Conservation (phyloP, 2,888 invertebrate species). For the Nomada hirtipes region DNA sequence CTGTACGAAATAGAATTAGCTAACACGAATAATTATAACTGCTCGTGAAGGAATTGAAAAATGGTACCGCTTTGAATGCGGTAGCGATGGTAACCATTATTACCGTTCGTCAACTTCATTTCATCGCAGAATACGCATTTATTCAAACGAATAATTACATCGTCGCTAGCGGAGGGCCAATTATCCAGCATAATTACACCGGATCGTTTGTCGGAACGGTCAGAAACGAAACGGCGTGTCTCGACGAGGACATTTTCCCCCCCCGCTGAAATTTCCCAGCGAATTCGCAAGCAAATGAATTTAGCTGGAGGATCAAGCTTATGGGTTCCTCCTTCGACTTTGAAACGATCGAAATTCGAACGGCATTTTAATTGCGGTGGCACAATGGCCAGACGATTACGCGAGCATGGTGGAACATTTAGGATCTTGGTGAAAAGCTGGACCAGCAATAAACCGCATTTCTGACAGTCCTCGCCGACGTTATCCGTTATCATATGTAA, state of each 20-base stretch:
- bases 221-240: background rate
- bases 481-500: constrained; percentile 22
- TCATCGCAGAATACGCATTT: background rate
- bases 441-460: constrained; percentile 1
- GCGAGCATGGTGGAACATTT: background rate
- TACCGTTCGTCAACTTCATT: no score
- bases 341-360: background rate
- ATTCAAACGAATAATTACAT: constrained; percentile 15
- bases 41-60: no score
- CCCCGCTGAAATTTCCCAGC: background rate
- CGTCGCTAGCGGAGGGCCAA: background rate
- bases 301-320: background rate
- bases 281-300: background rate
- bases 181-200: constrained; percentile 2
- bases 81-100: no score
- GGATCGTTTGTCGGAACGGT: background rate
- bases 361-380: background rate
- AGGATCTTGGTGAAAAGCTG: background rate
- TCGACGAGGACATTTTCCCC: background rate
- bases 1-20: no score
- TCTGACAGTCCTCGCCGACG: background rate
- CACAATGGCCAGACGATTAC: background rate
- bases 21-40: no score
- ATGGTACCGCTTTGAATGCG: no score
- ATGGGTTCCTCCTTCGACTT: background rate